Evolutionary conservation across 2,888 invertebrate genomes (phyloP).

Genomic region (Acleris cristana): DNA sequence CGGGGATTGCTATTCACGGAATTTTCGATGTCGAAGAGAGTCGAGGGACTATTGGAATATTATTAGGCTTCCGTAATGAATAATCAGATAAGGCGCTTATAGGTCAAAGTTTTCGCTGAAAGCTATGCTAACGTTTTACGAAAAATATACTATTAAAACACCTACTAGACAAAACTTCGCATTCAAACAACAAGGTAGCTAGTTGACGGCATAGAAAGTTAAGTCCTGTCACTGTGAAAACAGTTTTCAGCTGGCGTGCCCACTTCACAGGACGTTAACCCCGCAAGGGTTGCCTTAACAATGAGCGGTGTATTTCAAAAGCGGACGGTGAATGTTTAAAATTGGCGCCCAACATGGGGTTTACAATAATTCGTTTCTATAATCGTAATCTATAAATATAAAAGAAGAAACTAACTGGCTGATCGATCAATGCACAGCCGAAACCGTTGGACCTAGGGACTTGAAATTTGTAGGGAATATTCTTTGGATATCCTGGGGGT

Average conservation of each 20-base stretch:
- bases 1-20: background rate
- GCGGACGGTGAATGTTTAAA: conserved; percentile 35
- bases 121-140: no score
- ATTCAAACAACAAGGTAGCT: conserved; percentile 4
- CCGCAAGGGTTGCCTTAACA: conserved; percentile 58
- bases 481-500: no score
- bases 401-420: no score
- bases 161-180: background rate
- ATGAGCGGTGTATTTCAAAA: conserved; percentile 39
- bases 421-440: no score
- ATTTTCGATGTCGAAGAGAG: background rate
- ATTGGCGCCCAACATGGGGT: conserved; percentile 23
- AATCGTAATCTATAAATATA: background rate
- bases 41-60: no score
- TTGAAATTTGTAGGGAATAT: no score
- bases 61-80: no score
- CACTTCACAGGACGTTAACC: conserved; percentile 75
- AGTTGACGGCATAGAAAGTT: conserved; percentile 21
- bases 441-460: no score
- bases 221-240: conserved; percentile 62
- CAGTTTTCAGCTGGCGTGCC: conserved; percentile 70
- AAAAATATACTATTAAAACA: no score
- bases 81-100: no score
- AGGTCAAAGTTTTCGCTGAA: no score
- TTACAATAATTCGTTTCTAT: background rate